These are phyloP conservation scores for Erpobdella octoculata DNA, from an alignment of 2,888 invertebrate genomes.

Conservation along the genomic window DNA sequence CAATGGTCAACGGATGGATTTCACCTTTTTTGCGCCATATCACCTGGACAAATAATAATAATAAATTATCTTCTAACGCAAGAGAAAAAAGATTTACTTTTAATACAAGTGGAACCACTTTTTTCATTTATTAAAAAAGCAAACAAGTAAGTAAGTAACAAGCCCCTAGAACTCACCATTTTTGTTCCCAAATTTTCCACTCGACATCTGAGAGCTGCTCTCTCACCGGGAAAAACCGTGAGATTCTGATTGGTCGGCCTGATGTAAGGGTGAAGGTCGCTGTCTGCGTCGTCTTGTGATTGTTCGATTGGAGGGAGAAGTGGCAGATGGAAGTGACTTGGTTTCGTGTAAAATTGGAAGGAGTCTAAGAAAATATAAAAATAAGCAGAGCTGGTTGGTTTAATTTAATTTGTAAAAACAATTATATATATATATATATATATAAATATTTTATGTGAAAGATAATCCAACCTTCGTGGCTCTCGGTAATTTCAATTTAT, in stretches of 20 bases:
- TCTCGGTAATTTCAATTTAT: too few relatives aligned
- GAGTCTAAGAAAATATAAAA: neutral
- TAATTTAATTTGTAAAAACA: too few relatives aligned
- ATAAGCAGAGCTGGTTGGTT: too few relatives aligned
- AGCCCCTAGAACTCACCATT: neutral
- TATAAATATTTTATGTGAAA: too few relatives aligned
- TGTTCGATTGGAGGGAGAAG: neutral
- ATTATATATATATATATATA: too few relatives aligned
- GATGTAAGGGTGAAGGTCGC: constrained; percentile 5
- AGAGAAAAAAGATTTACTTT: neutral
- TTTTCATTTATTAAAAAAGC: neutral
- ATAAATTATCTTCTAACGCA: neutral
- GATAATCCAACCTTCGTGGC: too few relatives aligned
- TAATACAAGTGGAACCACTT: neutral
- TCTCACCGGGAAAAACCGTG: constrained; percentile 8
- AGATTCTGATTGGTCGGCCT: neutral
- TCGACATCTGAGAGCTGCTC: constrained; percentile 9
- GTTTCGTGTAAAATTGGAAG: constrained; percentile 4
- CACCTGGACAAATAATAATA: constrained; percentile 8
- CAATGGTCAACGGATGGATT: constrained; percentile 28
- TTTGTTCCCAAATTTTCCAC: constrained; percentile 1
- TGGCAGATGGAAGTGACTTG: neutral
- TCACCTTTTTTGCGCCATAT: constrained; percentile 22
- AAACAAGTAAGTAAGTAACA: too few relatives aligned
- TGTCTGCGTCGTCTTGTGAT: neutral